Conservation (phyloP, 2,113 vertebrate species). For the Malurus elegans region DNA sequence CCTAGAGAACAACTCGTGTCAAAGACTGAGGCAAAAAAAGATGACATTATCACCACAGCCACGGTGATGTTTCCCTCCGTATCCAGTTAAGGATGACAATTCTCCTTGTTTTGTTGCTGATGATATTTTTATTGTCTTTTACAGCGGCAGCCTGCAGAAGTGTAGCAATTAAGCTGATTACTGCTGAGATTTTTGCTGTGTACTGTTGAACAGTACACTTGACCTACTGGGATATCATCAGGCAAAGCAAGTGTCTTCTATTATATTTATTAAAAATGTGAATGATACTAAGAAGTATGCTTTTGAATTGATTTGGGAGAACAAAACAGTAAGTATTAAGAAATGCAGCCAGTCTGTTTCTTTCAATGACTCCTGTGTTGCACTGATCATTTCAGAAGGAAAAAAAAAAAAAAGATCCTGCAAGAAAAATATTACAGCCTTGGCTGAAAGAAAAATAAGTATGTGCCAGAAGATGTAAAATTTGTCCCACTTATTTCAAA, state of each 20-base stretch:
- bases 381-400: conserved; percentile 1
- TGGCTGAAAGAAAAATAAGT: conserved; percentile 32
- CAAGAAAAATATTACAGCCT: background rate
- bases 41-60: accelerated
- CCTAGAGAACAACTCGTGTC: background rate
- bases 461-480: background rate
- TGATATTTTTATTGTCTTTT: background rate
- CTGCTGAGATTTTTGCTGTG: background rate
- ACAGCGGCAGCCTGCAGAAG: background rate
- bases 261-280: conserved; percentile 48
- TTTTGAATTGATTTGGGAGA: conserved; percentile 48
- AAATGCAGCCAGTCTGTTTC: conserved; percentile 33
- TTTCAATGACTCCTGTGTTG: background rate
- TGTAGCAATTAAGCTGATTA: background rate
- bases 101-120: background rate
- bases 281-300: conserved; percentile 34
- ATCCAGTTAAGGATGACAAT: background rate
- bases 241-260: conserved; percentile 13
- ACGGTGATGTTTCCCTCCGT: background rate
- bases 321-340: conserved; percentile 40
- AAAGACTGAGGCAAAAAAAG: background rate
- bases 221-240: background rate
- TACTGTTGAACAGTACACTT: background rate
- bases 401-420: background rate
- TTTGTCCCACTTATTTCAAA: background rate